Base-by-base conservation (phyloP, 1,140 invertebrate genomes). In the Agraylea sexmaculata region DNA sequence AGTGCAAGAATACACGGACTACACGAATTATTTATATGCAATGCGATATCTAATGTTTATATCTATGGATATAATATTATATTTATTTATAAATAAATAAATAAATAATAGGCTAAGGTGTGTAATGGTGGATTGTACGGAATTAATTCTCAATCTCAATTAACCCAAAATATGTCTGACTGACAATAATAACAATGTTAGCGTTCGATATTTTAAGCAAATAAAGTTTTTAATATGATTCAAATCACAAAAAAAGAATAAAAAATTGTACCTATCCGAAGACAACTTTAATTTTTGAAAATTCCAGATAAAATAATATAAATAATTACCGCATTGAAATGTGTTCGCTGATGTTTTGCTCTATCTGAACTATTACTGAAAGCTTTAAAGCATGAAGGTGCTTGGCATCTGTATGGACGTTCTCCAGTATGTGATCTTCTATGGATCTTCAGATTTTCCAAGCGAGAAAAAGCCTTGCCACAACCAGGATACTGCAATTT, bases 351-450 rank as follows among this genome's bases (percentile, higher is more conserved):
- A 68, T 97, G 93, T 66, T 97, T 97, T 1, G 92, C 91, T 36
- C 93, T 68, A 60, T 97, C 92, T 1, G 90, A 94, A 43, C 90
- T 93, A 66, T 97, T 97, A 51, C 87, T 94, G 65, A 97, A 97
- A 10, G 90, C 88, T 62, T 95, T 95, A 11, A 74, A 64, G 56
- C 92, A 97, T 19, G 80, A 80, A 5, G 75, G 69, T 52, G 87
- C 87, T 43, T 87, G 85, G 52, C 89, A 86, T 45, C 83, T 71
- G 57, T 91, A 91, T 0, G 87, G 87, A 28, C 85, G 62, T 57
- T 90, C 86, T 0, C 86, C 86, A 0, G 90, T 94, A 56, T 95
- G 91, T n/a, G 88, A 93, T 37, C 91, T 64, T 43, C 92, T 78
- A 62, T 96, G 92, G 51, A 95, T 96, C 67, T 95, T 95, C 22